Conservation (phyloP, 2,113 vertebrate genomes). For the Junco hyemalis region DNA sequence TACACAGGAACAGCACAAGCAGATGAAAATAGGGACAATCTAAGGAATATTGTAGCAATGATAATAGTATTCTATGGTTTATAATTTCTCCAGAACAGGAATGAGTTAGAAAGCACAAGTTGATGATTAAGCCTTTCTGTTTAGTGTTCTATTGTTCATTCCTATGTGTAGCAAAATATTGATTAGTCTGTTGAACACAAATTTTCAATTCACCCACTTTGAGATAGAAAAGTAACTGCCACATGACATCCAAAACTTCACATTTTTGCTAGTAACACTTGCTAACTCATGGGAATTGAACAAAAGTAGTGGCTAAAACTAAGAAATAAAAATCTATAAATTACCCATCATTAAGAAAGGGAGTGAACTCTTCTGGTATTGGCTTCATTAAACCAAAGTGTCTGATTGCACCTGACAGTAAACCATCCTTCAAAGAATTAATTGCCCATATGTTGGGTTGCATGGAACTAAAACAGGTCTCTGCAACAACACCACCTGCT, state of each 20-base stretch:
- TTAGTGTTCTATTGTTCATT: background rate
- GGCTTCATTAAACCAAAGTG: background rate
- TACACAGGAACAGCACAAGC: background rate
- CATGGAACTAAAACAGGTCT: background rate
- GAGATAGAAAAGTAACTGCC: background rate
- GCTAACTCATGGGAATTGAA: background rate
- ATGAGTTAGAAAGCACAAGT: background rate
- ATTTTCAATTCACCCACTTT: background rate
- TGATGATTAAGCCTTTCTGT: background rate
- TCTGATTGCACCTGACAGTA: background rate
- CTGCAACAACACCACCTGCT: background rate
- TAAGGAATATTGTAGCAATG: background rate
- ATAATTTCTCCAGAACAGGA: background rate
- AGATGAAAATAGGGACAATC: background rate
- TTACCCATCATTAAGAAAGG: background rate
- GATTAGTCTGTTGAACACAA: background rate
- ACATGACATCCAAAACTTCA: background rate
- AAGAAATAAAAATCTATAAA: background rate
- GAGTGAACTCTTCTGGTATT: background rate
- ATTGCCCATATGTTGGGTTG: background rate
- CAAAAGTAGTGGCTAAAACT: background rate
- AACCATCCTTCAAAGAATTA: background rate
- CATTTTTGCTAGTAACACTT: background rate
- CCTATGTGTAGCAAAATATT: background rate
- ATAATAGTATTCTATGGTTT: background rate